Percentiles rank a stretch among this genome's conserved stretches.
Conservation (phyloP, 2,888 invertebrate species). For the Hydrotaea diabolus region DNA sequence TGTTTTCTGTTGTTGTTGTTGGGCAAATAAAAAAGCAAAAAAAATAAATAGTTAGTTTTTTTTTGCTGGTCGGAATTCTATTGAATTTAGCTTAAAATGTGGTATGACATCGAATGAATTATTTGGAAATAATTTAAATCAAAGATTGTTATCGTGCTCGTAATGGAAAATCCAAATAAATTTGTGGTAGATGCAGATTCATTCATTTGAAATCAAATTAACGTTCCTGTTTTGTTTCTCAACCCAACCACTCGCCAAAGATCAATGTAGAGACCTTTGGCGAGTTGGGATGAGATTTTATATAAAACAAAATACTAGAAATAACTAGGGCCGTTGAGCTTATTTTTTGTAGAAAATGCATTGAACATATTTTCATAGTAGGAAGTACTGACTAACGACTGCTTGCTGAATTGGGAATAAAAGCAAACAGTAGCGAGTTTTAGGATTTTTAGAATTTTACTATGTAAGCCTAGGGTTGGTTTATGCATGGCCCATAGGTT, state of each 20-base stretch:
- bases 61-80: neutral
- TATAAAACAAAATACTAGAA: neutral
- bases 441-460: too few species aligned
- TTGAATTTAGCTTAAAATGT: conserved; percentile 32
- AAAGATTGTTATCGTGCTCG: conserved; percentile 30
- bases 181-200: conserved; percentile 25
- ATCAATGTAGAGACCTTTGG: neutral
- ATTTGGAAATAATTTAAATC: conserved; percentile 35
- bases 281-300: conserved; percentile 4
- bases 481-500: too few species aligned
- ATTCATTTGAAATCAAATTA: conserved; percentile 17
- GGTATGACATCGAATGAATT: conserved; percentile 28
- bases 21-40: neutral
- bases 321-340: neutral
- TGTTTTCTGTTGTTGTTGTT: conserved; percentile 3
- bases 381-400: too few species aligned
- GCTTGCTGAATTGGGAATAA: too few species aligned
- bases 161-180: conserved; percentile 39
- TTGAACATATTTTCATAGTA: too few species aligned
- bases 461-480: too few species aligned
- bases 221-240: neutral
- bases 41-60: conserved; percentile 20
- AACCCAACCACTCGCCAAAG: neutral
- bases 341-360: too few species aligned
- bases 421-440: too few species aligned